phyloP scores from a whole-genome alignment of 2,888 invertebrate genomes.

The Spilarctia lutea region DNA sequence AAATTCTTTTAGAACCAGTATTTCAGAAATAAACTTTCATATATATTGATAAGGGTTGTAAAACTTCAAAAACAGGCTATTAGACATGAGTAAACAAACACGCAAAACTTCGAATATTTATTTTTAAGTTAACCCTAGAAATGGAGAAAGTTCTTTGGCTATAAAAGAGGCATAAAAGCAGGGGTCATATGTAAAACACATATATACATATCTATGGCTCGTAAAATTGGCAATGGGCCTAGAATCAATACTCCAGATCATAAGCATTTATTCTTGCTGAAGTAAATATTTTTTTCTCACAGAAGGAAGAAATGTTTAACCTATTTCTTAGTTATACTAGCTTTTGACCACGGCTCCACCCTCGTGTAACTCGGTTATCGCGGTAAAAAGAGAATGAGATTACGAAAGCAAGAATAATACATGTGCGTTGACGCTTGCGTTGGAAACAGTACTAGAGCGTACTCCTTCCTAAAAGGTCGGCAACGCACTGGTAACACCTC shows the following conservation, averaged over 20 bases:
- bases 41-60: neutral
- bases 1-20: too few species aligned
- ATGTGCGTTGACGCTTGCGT: too few species aligned
- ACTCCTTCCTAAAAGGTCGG: too few species aligned
- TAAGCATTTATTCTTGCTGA: neutral
- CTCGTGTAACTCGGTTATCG: too few species aligned
- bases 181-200: slow-evolving; percentile 36
- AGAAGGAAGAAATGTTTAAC: neutral
- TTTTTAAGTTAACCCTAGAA: neutral
- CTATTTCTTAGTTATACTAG: too few species aligned
- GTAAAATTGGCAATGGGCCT: slow-evolving; percentile 60
- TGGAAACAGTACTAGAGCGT: too few species aligned
- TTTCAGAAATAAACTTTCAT: neutral
- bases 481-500: too few species aligned
- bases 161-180: neutral
- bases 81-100: neutral
- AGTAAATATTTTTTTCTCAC: neutral
- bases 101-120: neutral
- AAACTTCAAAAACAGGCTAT: neutral
- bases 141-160: neutral
- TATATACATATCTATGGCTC: slow-evolving; percentile 30
- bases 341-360: too few species aligned
- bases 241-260: slow-evolving; percentile 49
- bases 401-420: too few species aligned
- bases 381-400: too few species aligned